Evolutionary conservation across 2,797 vertebrate species (phyloP).

Genomic region (Parotocinclus haroldoi): DNA sequence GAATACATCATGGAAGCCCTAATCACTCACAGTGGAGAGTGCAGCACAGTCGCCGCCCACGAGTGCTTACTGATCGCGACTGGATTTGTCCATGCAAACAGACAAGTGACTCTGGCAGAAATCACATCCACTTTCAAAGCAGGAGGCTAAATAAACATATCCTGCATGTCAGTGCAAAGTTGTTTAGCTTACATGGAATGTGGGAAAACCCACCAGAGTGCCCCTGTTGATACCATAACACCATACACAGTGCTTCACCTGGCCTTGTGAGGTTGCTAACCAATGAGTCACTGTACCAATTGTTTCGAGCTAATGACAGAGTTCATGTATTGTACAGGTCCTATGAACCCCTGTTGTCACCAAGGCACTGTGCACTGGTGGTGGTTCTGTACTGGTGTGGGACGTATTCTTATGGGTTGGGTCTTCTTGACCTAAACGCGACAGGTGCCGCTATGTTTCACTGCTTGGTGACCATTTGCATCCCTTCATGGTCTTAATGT

Average conservation of each 20-base stretch:
- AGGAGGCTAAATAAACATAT: background rate
- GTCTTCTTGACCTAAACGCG: background rate
- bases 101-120: too few species aligned
- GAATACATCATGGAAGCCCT: too few species aligned
- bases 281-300: background rate
- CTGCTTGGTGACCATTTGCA: slow-evolving; percentile 3
- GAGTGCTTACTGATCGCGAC: too few species aligned
- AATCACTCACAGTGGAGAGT: too few species aligned
- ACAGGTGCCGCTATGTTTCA: background rate
- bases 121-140: too few species aligned
- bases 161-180: too few species aligned
- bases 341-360: background rate
- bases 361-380: background rate
- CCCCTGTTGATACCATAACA: too few species aligned
- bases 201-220: too few species aligned
- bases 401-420: background rate
- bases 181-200: too few species aligned
- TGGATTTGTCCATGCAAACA: too few species aligned
- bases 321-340: background rate
- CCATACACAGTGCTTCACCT: too few species aligned
- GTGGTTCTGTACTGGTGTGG: background rate
- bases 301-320: background rate
- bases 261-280: background rate
- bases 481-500: background rate
- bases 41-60: too few species aligned